Conservation (phyloP, 2,113 vertebrate species). For the Chionodraco myersi region DNA sequence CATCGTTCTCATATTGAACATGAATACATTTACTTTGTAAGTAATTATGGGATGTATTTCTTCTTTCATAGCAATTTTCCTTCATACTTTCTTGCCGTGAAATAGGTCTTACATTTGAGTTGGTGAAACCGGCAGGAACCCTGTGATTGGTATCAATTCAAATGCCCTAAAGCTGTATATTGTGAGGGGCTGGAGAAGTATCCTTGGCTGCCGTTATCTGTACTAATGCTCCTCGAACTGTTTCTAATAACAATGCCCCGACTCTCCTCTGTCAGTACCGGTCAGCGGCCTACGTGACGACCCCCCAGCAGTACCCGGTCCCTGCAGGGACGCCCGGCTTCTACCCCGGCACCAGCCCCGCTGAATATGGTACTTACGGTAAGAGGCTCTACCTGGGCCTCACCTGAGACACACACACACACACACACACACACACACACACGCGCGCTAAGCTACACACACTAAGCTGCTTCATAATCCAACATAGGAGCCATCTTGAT, state of each 20-base stretch:
- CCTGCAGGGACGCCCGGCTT: conserved; percentile 91
- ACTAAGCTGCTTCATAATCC: no score
- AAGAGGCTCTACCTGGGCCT: conserved; percentile 78
- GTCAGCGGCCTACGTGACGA: conserved; percentile 89
- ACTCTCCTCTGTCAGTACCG: conserved; percentile 85
- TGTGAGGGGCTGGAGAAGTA: not conserved
- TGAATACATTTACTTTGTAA: no score
- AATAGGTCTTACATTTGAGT: no score
- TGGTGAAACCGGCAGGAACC: no score
- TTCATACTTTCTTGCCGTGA: no score
- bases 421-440: not conserved
- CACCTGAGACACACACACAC: conserved; percentile 16
- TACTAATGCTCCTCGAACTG: not conserved
- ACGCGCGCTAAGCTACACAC: no score
- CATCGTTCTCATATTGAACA: no score
- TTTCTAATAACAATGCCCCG: not conserved
- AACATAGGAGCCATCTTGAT: not conserved
- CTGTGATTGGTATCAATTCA: no score
- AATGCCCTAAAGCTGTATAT: not conserved
- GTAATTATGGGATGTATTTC: no score
- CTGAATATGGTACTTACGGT: conserved; percentile 95
- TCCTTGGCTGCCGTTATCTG: no score
- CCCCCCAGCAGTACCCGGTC: conserved; percentile 94
- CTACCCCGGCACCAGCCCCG: conserved; percentile 93
- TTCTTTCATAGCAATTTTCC: no score